Percentiles rank a stretch among this genome's conserved stretches.
These are phyloP conservation scores for Halocaridina rubra DNA, from an alignment of 2,888 invertebrate genomes.

Conservation along the genomic window DNA sequence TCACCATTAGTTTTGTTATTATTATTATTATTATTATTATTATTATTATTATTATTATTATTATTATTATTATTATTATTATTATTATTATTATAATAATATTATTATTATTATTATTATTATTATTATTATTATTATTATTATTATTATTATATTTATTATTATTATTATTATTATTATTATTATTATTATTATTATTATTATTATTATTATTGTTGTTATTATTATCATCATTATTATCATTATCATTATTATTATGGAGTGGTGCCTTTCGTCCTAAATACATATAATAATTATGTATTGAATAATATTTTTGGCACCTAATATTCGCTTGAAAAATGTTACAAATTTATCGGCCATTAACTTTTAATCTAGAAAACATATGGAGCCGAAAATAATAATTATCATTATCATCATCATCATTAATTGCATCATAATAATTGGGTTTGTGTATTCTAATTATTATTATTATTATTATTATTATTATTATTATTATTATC, in stretches of 20 bases:
- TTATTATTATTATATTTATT: not conserved
- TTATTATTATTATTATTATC: not conserved
- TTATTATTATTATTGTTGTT: not conserved
- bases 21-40: not conserved
- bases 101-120: not conserved
- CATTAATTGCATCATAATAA: not conserved
- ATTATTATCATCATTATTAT: not conserved
- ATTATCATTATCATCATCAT: not conserved
- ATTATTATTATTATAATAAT: not conserved
- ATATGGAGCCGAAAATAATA: not conserved
- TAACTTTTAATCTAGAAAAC: not conserved
- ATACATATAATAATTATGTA: not conserved
- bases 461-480: not conserved
- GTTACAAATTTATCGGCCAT: no score
- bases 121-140: not conserved
- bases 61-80: not conserved
- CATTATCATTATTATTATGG: not conserved
- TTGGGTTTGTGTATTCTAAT: not conserved
- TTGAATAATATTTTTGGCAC: not conserved
- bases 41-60: not conserved
- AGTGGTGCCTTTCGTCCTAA: no score
- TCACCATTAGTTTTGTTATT: not conserved
- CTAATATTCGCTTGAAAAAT: no score
- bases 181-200: not conserved
- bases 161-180: not conserved